A percentile compares a stretch with the other conserved stretches of the same genome.
These are phyloP conservation scores for Sebastes flavidus DNA, from an alignment of 2,797 vertebrate species.

Conservation along the genomic window DNA sequence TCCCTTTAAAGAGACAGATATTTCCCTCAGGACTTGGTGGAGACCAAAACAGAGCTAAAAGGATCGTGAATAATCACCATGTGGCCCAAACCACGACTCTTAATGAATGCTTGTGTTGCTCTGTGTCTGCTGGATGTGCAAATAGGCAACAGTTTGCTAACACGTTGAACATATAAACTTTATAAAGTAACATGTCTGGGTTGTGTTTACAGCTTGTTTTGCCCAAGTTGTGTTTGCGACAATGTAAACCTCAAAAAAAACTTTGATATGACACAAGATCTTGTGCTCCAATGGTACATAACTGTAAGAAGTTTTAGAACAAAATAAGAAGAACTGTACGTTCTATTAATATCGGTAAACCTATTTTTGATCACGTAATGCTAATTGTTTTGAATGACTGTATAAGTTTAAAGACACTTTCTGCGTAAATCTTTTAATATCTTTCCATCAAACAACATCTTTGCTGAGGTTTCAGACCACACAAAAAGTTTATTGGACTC, in stretches of 20 bases:
- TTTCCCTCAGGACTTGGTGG: not conserved
- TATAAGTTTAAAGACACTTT: not conserved
- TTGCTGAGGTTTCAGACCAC: not conserved
- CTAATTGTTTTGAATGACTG: not conserved
- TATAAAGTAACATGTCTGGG: too few relatives aligned
- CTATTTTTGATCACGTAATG: not conserved
- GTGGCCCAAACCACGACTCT: not conserved
- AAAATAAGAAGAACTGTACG: not conserved
- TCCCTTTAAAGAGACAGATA: not conserved
- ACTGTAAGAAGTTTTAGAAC: not conserved
- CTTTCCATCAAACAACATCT: not conserved
- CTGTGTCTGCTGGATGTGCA: not conserved
- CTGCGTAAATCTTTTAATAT: not conserved
- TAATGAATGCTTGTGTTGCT: not conserved
- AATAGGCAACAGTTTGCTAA: not conserved
- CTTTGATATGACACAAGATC: not conserved
- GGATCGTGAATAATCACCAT: not conserved
- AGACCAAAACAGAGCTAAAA: not conserved
- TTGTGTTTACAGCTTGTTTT: too few relatives aligned
- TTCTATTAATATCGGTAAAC: not conserved
- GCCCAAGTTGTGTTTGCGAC: not conserved
- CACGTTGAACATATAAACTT: too few relatives aligned
- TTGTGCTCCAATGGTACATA: not conserved
- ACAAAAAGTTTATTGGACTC: not conserved
- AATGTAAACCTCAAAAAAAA: not conserved